A percentile compares a stretch with the other conserved stretches of the same genome.
Conservation (phyloP, 2,888 invertebrate genomes). For the Dermolepida albohirtum region DNA sequence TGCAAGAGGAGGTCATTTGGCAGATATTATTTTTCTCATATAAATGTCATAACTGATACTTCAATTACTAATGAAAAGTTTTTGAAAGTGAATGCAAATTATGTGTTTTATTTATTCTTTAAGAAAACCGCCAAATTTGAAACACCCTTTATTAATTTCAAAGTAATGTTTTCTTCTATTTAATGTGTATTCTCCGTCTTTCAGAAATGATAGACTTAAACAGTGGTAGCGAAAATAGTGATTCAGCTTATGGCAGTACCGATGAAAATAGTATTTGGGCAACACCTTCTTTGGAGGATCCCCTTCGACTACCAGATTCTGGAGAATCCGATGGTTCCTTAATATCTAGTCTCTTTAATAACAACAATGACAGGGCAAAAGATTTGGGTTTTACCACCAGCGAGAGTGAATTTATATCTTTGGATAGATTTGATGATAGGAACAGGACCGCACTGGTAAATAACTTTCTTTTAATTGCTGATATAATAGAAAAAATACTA, state of each 20-base stretch:
- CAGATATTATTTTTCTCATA: too few relatives aligned
- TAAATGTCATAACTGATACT: too few relatives aligned
- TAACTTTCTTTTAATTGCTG: slow-evolving; percentile 2
- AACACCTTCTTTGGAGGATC: slow-evolving; percentile 58
- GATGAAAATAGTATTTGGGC: slow-evolving; percentile 53
- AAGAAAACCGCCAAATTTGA: too few relatives aligned
- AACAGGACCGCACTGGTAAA: slow-evolving; percentile 60
- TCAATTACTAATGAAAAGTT: too few relatives aligned
- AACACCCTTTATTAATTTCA: too few relatives aligned
- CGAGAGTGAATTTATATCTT: slow-evolving; percentile 63
- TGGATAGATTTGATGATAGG: slow-evolving; percentile 61
- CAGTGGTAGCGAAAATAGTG: slow-evolving; percentile 42
- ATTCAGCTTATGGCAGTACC: slow-evolving; percentile 36
- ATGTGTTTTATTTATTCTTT: too few relatives aligned
- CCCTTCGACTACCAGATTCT: slow-evolving; percentile 58
- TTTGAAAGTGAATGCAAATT: too few relatives aligned
- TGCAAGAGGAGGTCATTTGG: too few relatives aligned
- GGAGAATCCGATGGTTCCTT: slow-evolving; percentile 56
- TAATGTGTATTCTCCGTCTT: slow-evolving; percentile 18
- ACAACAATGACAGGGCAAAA: slow-evolving; percentile 60
- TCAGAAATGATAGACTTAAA: slow-evolving; percentile 49
- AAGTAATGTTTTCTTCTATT: too few relatives aligned
- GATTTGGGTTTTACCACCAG: slow-evolving; percentile 62
- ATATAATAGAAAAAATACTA: too few relatives aligned
- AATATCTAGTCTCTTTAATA: slow-evolving; percentile 58